Percentiles rank a stretch among this genome's conserved stretches.
Conservation (phyloP, 1,140 invertebrate genomes). For the Drosophila bocki region DNA sequence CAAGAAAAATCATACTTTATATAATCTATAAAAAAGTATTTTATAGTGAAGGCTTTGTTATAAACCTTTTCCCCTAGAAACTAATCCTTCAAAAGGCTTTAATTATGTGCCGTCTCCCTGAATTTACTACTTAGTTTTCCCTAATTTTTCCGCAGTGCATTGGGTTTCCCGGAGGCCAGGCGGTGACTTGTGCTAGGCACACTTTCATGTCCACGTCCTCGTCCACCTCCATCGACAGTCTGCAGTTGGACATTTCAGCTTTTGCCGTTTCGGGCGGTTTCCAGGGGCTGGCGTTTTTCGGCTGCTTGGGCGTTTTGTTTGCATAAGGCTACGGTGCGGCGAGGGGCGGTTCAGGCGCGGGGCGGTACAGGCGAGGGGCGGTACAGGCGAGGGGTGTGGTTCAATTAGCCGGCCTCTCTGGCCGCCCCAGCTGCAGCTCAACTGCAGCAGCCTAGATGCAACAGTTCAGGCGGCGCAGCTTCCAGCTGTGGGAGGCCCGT, state of each 20-base stretch:
- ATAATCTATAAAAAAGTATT: too few species aligned
- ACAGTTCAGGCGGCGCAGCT: slow-evolving; percentile 42
- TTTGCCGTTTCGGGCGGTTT: slow-evolving; percentile 25
- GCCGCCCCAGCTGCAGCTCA: slow-evolving; percentile 2
- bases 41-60: neutral
- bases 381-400: slow-evolving; percentile 48
- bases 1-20: neutral
- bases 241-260: slow-evolving; percentile 29
- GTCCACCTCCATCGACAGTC: slow-evolving; percentile 21
- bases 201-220: slow-evolving; percentile 23
- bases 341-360: neutral
- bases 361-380: neutral
- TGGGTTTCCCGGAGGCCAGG: slow-evolving; percentile 27
- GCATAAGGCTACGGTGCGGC: slow-evolving; percentile 25
- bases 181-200: slow-evolving; percentile 51
- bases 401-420: slow-evolving; percentile 56
- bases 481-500: slow-evolving; percentile 37
- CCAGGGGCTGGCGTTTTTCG: slow-evolving; percentile 47
- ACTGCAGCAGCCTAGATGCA: slow-evolving; percentile 30
- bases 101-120: neutral
- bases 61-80: neutral
- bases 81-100: neutral
- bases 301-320: slow-evolving; percentile 54
- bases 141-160: slow-evolving; percentile 27
- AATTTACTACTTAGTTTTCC: neutral